Base-by-base conservation (phyloP, 2,113 vertebrate genomes). In the Malurus melanocephalus region DNA sequence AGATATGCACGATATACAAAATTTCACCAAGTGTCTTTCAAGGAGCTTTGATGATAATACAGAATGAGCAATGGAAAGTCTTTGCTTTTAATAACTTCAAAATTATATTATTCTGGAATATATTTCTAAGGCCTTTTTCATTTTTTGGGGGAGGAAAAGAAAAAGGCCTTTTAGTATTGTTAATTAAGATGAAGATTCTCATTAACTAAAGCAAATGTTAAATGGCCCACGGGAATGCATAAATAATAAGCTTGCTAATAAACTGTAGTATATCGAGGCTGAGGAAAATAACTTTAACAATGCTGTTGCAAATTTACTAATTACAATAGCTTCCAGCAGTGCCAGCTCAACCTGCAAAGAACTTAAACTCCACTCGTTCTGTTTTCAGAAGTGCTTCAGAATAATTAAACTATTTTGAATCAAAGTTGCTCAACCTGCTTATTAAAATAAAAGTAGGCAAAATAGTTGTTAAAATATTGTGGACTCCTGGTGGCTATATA, bases 111-210 rank as follows among this genome's bases (percentile, higher is more conserved):
- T 94, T 94, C 53, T 86, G 56, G 73, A 57, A 26, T 87, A 68
- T 80, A 81, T 93, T 93, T 94, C 75, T 85, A 49, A 68, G 5
- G 6, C 11, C 22, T 80, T 68, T 65, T 85, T 91, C 30, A 3
- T 86, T 94, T 74, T 75, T 21, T 46, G 16, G 42, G 18, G 16
- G 45, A 81, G 27, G 45, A 45, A 61, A 61, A 15, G 23, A 30
- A 77, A 80, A 88, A 42, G 5, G 22, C 72, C 76, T 94, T 94
- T 94, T 46, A 80, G 75, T 49, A 77, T 72, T 71, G 79, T 93
- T 95, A 96, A 94, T 96, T 96, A 96, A 95, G 79, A 76, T 38
- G 88, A 93, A 92, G 74, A 93, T 87, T 91, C 52, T 94, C 85
- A 94, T 96, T 93, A 94, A 94, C 75, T 68, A 85, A 92, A 88